Percentiles rank a stretch among this genome's conserved stretches.
These are phyloP conservation scores for Drosophila kanekoi DNA, from an alignment of 2,888 invertebrate species.

Conservation along the genomic window DNA sequence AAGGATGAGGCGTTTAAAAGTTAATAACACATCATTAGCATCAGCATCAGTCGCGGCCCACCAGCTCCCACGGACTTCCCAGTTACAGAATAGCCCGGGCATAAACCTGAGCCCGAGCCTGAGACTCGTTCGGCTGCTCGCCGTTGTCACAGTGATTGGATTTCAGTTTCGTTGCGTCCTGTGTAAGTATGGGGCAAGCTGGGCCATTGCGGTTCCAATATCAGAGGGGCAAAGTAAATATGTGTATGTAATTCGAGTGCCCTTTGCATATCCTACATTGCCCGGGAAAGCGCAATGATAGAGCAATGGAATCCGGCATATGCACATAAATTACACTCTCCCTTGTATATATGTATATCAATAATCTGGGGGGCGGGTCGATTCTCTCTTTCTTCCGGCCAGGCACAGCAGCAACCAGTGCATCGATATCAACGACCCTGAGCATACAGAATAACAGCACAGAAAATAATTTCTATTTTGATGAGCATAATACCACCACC, in stretches of 20 bases:
- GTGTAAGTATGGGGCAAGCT: constrained; percentile 46
- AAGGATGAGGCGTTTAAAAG: constrained; percentile 80
- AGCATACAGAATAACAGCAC: constrained; percentile 33
- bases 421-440: constrained; percentile 18
- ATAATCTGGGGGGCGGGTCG: background rate
- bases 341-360: background rate
- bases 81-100: constrained; percentile 16
- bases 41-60: constrained; percentile 59
- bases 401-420: constrained; percentile 41
- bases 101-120: constrained; percentile 23
- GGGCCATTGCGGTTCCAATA: background rate
- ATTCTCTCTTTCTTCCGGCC: background rate
- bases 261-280: too few species aligned
- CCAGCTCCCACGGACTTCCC: constrained; percentile 30
- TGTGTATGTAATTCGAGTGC: too few species aligned
- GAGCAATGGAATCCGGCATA: background rate
- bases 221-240: too few species aligned
- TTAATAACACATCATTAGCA: constrained; percentile 58
- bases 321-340: background rate
- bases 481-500: constrained; percentile 56
- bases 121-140: constrained; percentile 53
- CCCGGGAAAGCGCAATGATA: too few species aligned
- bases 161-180: constrained; percentile 42
- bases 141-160: constrained; percentile 51
- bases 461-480: constrained; percentile 62